phyloP scores from a whole-genome alignment of 2,113 vertebrate genomes.

The Bujurquina vittata region DNA sequence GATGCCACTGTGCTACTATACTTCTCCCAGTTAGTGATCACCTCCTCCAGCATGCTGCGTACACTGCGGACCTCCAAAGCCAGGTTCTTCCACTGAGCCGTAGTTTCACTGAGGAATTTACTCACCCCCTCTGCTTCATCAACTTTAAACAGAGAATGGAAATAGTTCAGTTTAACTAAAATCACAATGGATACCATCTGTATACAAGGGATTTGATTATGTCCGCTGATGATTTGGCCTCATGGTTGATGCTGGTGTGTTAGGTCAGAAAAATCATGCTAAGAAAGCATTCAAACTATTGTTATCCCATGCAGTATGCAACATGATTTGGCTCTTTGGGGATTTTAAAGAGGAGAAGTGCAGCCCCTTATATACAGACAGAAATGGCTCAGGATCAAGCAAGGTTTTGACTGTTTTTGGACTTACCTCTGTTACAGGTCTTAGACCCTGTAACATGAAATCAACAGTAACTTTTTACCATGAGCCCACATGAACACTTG shows the following conservation, averaged over 20 bases:
- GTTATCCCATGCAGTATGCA: constrained; percentile 53
- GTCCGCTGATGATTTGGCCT: not conserved
- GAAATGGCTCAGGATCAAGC: constrained; percentile 38
- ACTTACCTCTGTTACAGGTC: constrained; percentile 79
- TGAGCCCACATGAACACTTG: constrained; percentile 8
- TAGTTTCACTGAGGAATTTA: constrained; percentile 91
- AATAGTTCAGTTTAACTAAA: not conserved
- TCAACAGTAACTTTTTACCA: constrained; percentile 55
- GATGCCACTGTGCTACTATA: constrained; percentile 90
- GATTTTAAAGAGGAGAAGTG: constrained; percentile 36
- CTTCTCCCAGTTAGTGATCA: constrained; percentile 95
- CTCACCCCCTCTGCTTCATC: constrained; percentile 92
- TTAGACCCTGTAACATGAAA: constrained; percentile 79
- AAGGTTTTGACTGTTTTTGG: constrained; percentile 51
- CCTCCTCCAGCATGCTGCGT: constrained; percentile 97
- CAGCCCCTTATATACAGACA: constrained; percentile 16
- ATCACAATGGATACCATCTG: not conserved
- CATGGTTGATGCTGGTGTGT: not conserved
- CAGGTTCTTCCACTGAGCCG: constrained; percentile 94
- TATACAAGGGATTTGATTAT: not conserved
- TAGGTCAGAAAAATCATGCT: constrained; percentile 48
- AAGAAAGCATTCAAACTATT: constrained; percentile 38
- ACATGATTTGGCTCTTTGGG: constrained; percentile 2
- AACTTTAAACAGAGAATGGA: constrained; percentile 72
- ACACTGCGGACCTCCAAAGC: constrained; percentile 95